Conservation (phyloP, 2,888 invertebrate genomes). For the Temnothorax unifasciatus region DNA sequence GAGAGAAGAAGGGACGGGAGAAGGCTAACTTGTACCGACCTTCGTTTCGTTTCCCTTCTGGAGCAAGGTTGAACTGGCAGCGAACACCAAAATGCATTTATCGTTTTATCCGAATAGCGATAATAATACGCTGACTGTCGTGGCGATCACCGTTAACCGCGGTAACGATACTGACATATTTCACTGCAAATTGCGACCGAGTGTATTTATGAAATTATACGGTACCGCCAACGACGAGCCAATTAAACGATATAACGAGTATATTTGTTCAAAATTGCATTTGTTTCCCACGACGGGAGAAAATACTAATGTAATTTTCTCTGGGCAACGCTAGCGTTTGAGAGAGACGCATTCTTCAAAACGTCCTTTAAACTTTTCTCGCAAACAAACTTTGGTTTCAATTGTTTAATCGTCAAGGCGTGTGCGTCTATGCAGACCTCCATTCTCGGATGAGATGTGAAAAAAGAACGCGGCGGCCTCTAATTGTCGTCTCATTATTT, state of each 20-base stretch:
- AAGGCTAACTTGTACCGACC: constrained; percentile 27
- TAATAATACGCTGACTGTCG: constrained; percentile 43
- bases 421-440: not conserved
- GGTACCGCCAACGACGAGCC: constrained; percentile 40
- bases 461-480: not conserved
- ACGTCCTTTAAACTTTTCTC: not conserved
- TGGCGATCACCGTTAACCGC: not conserved
- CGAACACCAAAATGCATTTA: constrained; percentile 23
- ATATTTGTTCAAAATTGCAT: constrained; percentile 40
- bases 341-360: not conserved
- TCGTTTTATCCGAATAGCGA: constrained; percentile 43
- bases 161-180: constrained; percentile 35
- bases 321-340: not conserved
- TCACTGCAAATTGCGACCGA: constrained; percentile 31
- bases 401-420: constrained; percentile 12
- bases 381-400: constrained; percentile 4
- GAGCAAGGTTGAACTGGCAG: constrained; percentile 28
- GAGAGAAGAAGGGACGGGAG: not conserved
- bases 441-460: not conserved
- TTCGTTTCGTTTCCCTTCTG: constrained; percentile 31
- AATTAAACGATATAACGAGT: constrained; percentile 45
- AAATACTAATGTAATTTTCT: not conserved
- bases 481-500: constrained; percentile 36
- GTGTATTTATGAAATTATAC: constrained; percentile 38
- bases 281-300: constrained; percentile 1